Evolutionary conservation across 2,797 vertebrate species (phyloP), one percentile per base, ranked within the genome.

Genomic region (Taenioides sp.): DNA sequence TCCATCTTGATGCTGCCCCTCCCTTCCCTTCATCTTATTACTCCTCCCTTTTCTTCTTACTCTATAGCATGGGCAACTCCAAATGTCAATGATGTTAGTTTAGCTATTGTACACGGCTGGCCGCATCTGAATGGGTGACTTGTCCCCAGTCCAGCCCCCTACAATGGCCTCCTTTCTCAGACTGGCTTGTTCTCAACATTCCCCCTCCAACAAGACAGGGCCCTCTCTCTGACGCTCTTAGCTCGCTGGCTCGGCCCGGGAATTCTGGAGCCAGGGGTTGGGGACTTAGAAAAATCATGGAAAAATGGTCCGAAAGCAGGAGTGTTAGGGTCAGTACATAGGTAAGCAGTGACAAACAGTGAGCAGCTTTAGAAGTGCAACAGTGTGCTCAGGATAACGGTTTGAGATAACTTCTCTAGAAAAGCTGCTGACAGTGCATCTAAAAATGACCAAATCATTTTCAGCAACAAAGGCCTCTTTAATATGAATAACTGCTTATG

Each of bases 61-160:
- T 82, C 86, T 86, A 90, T 92, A 92, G 92, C 89, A 88, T 75
- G 72, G 80, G 90, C 91, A 89, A 89, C 91, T 94, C 92, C 88
- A 92, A 92, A 95, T 92, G 94, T 94, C 95, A 92, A 85, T 90
- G 92, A 94, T 96, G 96, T 98, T 97, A 95, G 95, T 97, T 97
- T 97, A 95, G 95, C 94, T 93, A 97, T 97, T 97, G 95, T 90
- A 88, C 95, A 97, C 71, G 95, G 95, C 95, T 97, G 93, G 94
- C 92, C 93, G 94, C 88, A 81, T 93, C 94, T 96, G 94, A 96
- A 96, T 95, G 95, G 92, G 85, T 85, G 74, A 94, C 93, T 94
- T 96, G 95, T 96, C 95, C 95, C 93, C 89, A 82, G 91, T 87
- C 93, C 89, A 92, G 92, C 94, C 94, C 94, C 94, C 90, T 91